Evolutionary conservation across 1,140 invertebrate species (phyloP).

Genomic region (Temnothorax nylanderi): DNA sequence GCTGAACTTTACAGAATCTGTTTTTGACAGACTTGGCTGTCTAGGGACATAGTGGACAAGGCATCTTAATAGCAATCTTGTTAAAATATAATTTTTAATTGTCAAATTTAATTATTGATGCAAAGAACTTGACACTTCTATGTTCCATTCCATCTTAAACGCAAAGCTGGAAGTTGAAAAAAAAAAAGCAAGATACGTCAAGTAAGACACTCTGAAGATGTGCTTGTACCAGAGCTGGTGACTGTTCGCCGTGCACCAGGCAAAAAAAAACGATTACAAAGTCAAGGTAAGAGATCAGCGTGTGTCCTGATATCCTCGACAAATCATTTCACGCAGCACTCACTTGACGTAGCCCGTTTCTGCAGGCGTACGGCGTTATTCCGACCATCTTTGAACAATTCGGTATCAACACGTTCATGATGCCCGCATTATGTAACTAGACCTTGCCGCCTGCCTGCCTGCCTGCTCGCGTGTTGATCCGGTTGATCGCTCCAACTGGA

Average conservation of each 20-base stretch:
- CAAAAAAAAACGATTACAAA: constrained; percentile 3
- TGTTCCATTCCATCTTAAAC: not conserved
- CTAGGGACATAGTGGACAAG: too few species aligned
- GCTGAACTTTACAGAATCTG: not conserved
- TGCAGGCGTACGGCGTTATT: constrained; percentile 77
- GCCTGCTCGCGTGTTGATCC: too few species aligned
- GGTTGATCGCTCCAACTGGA: too few species aligned
- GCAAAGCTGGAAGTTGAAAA: not conserved
- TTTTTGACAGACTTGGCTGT: not conserved
- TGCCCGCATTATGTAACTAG: constrained; percentile 62
- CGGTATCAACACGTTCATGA: constrained; percentile 44
- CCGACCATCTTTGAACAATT: constrained; percentile 77
- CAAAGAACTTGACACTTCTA: not conserved
- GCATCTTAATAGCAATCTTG: not conserved
- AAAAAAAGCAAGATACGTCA: not conserved
- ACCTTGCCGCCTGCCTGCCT: not conserved
- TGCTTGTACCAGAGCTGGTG: not conserved
- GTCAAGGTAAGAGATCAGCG: not conserved
- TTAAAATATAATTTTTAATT: not conserved
- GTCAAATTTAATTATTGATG: not conserved
- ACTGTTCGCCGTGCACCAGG: not conserved
- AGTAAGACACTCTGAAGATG: too few species aligned
- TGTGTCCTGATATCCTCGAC: not conserved
- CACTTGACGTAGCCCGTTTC: constrained; percentile 79
- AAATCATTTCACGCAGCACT: constrained; percentile 33